Conservation (phyloP, 2,888 invertebrate species). For the Tinea semifulvella region DNA sequence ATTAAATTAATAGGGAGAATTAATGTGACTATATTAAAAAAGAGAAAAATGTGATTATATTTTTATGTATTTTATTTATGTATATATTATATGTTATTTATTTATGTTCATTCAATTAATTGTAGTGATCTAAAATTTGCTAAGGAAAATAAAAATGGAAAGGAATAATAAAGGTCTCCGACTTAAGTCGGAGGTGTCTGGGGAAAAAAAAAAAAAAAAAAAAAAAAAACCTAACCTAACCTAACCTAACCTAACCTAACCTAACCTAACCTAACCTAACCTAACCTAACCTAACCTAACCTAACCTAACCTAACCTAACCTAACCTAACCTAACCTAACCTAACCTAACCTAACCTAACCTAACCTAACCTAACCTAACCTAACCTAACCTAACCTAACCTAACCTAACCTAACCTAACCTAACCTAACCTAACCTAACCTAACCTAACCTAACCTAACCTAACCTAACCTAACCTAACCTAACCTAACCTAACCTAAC, state of each 20-base stretch:
- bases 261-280: conserved; percentile 13
- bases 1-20: too few relatives aligned
- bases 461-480: neutral
- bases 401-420: conserved; percentile 10
- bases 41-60: too few relatives aligned
- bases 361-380: neutral
- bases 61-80: too few relatives aligned
- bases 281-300: conserved; percentile 13
- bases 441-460: conserved; percentile 13
- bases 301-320: conserved; percentile 8
- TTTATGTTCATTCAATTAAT: too few relatives aligned
- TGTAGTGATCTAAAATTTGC: too few relatives aligned
- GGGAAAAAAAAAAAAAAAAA: conserved; percentile 1
- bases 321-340: conserved; percentile 9
- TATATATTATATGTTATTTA: too few relatives aligned
- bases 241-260: conserved; percentile 13
- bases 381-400: conserved; percentile 12
- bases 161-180: neutral
- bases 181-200: too few relatives aligned
- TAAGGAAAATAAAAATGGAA: too few relatives aligned
- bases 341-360: neutral
- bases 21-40: too few relatives aligned
- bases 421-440: conserved; percentile 8
- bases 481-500: conserved; percentile 14
- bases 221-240: conserved; percentile 10